phyloP scores from a whole-genome alignment of 1,140 invertebrate species.

The Zelostemma sp. region DNA sequence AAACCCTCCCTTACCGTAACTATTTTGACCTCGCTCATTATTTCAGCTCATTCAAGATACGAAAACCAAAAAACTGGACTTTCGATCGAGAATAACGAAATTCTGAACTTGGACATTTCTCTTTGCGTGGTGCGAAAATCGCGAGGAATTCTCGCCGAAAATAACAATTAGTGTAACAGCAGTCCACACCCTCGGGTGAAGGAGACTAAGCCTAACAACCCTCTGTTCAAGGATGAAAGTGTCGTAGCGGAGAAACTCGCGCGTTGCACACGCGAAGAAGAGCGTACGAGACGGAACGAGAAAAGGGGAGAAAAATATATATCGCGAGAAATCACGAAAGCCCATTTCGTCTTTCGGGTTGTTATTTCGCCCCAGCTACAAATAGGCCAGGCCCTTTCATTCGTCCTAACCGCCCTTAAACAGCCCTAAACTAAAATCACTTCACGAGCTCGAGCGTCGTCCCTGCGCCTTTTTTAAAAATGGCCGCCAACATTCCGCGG shows the following conservation, averaged over 20 bases:
- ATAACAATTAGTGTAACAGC: slow-evolving; percentile 61
- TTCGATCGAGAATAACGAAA: neutral
- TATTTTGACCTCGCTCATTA: neutral
- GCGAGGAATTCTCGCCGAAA: too few species aligned
- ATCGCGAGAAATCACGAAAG: slow-evolving; percentile 33
- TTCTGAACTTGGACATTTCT: neutral
- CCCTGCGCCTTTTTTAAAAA: slow-evolving; percentile 59
- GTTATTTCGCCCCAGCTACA: slow-evolving; percentile 23
- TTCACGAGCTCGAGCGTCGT: slow-evolving; percentile 55
- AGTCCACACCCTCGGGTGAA: slow-evolving; percentile 17
- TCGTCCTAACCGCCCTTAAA: slow-evolving; percentile 51
- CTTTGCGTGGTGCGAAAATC: too few species aligned
- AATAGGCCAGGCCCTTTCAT: slow-evolving; percentile 51
- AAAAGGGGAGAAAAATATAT: slow-evolving; percentile 21
- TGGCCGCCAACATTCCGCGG: slow-evolving; percentile 50
- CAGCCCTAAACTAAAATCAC: slow-evolving; percentile 61
- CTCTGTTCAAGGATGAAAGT: slow-evolving; percentile 45
- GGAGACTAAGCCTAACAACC: slow-evolving; percentile 40
- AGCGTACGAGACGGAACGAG: slow-evolving; percentile 21
- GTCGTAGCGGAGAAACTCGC: slow-evolving; percentile 27
- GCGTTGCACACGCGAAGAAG: neutral
- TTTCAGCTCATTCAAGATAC: too few species aligned
- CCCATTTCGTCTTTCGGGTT: slow-evolving; percentile 8
- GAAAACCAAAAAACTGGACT: too few species aligned
- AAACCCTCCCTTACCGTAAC: too few species aligned